These are phyloP conservation scores for Campopleginae sp. DNA, from an alignment of 2,888 invertebrate species.

Conservation along the genomic window DNA sequence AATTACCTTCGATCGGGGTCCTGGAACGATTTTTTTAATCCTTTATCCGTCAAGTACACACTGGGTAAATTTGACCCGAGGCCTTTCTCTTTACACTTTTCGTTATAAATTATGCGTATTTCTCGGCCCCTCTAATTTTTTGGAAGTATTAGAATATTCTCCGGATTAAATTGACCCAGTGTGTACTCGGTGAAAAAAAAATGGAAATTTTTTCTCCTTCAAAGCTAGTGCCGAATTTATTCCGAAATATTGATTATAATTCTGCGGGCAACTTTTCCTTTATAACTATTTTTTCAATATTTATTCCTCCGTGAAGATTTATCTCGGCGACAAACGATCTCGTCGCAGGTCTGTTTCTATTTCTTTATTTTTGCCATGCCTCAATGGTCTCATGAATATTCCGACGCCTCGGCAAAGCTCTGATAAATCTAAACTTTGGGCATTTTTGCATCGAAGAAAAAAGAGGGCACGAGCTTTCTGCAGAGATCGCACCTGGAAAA, in stretches of 20 bases:
- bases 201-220: not conserved
- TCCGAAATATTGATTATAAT: not conserved
- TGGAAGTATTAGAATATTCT: too few species aligned
- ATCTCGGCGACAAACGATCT: not conserved
- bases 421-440: conserved; percentile 62
- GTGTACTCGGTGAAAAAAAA: too few species aligned
- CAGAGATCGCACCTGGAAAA: too few species aligned
- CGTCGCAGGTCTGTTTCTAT: not conserved
- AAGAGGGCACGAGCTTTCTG: conserved; percentile 21
- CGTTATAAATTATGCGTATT: too few species aligned
- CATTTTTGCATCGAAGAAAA: conserved; percentile 27
- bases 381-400: conserved; percentile 47
- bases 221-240: not conserved
- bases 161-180: too few species aligned
- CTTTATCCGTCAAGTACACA: too few species aligned
- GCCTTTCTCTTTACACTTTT: too few species aligned
- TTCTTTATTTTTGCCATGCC: conserved; percentile 20
- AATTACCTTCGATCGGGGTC: conserved; percentile 40
- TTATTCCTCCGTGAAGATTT: conserved; percentile 11
- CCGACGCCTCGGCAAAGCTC: conserved; percentile 25
- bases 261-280: not conserved
- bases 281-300: not conserved
- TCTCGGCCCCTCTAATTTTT: too few species aligned
- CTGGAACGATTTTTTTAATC: conserved; percentile 16
- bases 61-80: too few species aligned